Percentiles rank a stretch among this genome's conserved stretches.
These are phyloP conservation scores for Acrocephalus kingi DNA, from an alignment of 2,113 vertebrate genomes.

Conservation along the genomic window DNA sequence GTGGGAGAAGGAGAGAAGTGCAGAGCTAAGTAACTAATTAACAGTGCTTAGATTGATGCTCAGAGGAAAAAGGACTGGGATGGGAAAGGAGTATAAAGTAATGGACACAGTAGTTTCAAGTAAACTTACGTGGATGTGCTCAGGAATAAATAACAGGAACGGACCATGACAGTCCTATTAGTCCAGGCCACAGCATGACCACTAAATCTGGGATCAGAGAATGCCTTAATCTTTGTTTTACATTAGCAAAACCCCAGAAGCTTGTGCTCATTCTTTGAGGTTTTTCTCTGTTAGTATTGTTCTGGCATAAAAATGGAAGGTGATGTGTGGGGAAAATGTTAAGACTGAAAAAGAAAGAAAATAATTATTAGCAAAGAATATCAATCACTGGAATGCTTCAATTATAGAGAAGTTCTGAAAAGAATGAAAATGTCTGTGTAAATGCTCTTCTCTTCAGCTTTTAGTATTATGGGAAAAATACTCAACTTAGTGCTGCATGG, in stretches of 20 bases:
- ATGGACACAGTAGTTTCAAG: not conserved
- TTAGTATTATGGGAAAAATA: not conserved
- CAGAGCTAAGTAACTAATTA: not conserved
- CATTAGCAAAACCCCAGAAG: not conserved
- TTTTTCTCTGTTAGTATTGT: not conserved
- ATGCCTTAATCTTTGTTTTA: not conserved
- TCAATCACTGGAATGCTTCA: not conserved
- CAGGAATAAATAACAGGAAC: not conserved
- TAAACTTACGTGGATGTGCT: not conserved
- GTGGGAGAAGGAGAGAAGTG: not conserved
- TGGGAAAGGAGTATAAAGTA: not conserved
- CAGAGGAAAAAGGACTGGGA: not conserved
- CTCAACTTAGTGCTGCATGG: not conserved
- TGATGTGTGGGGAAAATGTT: not conserved
- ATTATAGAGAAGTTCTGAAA: not conserved
- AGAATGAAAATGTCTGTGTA: not conserved
- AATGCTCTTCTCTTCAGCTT: not conserved
- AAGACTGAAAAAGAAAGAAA: not conserved
- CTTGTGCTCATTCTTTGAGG: not conserved
- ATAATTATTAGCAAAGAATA: not conserved
- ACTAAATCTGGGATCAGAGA: not conserved
- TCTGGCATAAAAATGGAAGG: not conserved
- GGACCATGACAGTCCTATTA: not conserved
- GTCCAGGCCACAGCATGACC: no score
- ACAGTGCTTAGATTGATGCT: not conserved